Conservation (phyloP, 2,888 invertebrate genomes). For the Oligia latruncula region DNA sequence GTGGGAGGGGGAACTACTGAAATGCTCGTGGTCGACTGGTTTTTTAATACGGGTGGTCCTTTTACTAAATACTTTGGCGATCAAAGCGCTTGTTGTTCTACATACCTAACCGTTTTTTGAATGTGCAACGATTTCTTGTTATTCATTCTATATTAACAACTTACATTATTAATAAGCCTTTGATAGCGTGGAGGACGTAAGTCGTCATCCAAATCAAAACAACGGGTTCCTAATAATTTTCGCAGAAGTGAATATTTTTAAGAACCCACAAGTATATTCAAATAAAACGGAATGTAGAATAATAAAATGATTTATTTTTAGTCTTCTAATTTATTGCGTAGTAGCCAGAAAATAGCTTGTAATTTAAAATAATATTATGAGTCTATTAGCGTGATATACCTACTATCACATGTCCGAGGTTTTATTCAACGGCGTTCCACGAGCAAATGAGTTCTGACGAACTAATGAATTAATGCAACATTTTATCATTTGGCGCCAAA, state of each 20-base stretch:
- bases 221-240: constrained; percentile 9
- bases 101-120: constrained; percentile 24
- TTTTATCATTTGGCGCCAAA: constrained; percentile 46
- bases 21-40: constrained; percentile 18
- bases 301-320: constrained; percentile 23
- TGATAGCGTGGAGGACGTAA: background rate
- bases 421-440: constrained; percentile 17
- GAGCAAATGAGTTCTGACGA: constrained; percentile 34
- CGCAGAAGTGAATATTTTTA: background rate
- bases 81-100: constrained; percentile 47
- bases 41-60: constrained; percentile 51
- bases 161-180: constrained; percentile 18
- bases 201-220: constrained; percentile 24
- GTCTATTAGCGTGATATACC: constrained; percentile 29
- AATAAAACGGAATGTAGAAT: constrained; percentile 31
- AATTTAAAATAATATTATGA: constrained; percentile 20
- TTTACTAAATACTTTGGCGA: constrained; percentile 10
- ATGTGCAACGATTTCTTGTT: constrained; percentile 30
- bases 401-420: constrained; percentile 16
- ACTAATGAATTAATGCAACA: constrained; percentile 48
- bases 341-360: constrained; percentile 11
- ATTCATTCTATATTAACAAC: background rate
- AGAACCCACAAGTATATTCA: constrained; percentile 9
- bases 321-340: constrained; percentile 25
- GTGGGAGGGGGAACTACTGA: constrained; percentile 44